A percentile compares a stretch with the other conserved stretches of the same genome.
phyloP scores from a whole-genome alignment of 2,797 vertebrate species.

The Carapus acus region DNA sequence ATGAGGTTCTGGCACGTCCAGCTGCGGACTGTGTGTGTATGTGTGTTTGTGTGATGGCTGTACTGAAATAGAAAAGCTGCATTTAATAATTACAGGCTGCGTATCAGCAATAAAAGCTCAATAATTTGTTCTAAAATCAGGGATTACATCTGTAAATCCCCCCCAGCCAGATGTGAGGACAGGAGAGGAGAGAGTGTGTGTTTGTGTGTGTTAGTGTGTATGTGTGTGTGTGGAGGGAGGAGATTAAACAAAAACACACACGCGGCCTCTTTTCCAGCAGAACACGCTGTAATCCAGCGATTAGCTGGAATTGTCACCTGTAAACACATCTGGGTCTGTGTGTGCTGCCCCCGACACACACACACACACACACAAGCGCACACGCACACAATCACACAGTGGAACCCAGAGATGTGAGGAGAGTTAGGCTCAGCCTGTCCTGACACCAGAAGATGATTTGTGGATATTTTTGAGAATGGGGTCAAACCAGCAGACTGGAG shows the following conservation, averaged over 20 bases:
- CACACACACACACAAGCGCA: neutral
- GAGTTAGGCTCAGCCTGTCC: too few relatives aligned
- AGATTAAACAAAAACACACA: constrained; percentile 73
- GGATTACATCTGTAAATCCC: constrained; percentile 77
- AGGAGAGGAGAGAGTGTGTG: constrained; percentile 49
- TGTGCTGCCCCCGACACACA: constrained; percentile 9
- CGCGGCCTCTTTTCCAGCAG: constrained; percentile 59
- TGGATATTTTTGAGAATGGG: too few relatives aligned
- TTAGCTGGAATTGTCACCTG: constrained; percentile 81
- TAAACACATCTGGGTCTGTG: constrained; percentile 70
- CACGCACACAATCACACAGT: too few relatives aligned
- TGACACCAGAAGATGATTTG: too few relatives aligned
- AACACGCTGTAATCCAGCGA: constrained; percentile 81
- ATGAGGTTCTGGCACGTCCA: constrained; percentile 10
- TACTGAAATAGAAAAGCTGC: constrained; percentile 67
- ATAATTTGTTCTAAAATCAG: constrained; percentile 71
- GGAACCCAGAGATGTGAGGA: too few relatives aligned
- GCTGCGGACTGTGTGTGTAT: constrained; percentile 63
- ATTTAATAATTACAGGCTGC: constrained; percentile 76
- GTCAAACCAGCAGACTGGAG: too few relatives aligned
- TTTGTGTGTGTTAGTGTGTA: too few relatives aligned
- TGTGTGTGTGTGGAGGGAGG: constrained; percentile 53
- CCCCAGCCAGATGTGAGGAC: constrained; percentile 70
- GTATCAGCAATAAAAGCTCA: constrained; percentile 66
- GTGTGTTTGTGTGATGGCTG: constrained; percentile 73